Evolutionary conservation across 1,140 invertebrate species (phyloP), one percentile per base, ranked within the genome.

Genomic region (Onthophagus taurus): DNA sequence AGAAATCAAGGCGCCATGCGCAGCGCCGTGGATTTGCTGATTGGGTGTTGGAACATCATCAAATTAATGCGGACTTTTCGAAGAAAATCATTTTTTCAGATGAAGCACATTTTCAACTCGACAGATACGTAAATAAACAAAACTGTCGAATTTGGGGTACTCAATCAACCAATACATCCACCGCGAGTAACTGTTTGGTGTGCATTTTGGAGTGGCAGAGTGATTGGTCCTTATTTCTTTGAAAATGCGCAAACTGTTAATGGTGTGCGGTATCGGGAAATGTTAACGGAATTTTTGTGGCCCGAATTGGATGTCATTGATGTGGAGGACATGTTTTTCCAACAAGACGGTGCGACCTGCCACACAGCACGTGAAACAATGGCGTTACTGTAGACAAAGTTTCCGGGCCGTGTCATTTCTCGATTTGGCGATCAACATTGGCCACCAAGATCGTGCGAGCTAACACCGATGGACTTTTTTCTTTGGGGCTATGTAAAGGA

Each of bases 101-200:
- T 47, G 59, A 64, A 52, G 58, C 53, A 37, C 54, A 61, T 52
- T 67, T 62, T 43, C 50, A 60, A 47, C 48, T 64, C 20, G 53
- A 54, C 47, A 59, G 62, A 14, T 55, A 49, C 37, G 59, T 66
- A 7, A 65, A 62, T 48, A 60, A 60, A 30, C 57, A 65, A 45
- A 65, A 67, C 48, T 62, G 55, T 38, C 36, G 54, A 9, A 63
- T 55, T 47, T 62, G 53, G 57, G 48, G 42, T 41, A 29, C 21
- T 8, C 35, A 35, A 37, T 16, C 4, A 37, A 33, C 3, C 35
- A 11, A 19, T 37, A 18, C 35, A 18, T 37, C 35, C 19, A 19
- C 16, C 18, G 21, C 35, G 4, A 9, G 35, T 37, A 16, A 37
- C 35, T 37, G 35, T 37, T 6, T 20, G 2, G 35, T 37, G 35